phyloP scores from a whole-genome alignment of 1,140 invertebrate species.

The Uloborus diversus region DNA sequence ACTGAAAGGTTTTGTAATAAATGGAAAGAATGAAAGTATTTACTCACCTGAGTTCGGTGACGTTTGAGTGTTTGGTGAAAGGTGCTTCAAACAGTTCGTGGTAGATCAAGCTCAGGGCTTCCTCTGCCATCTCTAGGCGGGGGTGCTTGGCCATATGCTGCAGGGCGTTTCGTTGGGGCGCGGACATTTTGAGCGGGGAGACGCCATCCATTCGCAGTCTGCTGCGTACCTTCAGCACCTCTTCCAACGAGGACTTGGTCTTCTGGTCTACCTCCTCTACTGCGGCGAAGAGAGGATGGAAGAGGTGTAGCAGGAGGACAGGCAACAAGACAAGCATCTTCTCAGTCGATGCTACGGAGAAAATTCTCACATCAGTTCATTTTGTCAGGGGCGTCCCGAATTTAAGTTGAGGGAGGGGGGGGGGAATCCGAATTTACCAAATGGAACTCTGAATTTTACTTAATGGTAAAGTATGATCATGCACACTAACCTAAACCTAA shows the following conservation, averaged over 20 bases:
- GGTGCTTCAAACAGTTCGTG: conserved; percentile 32
- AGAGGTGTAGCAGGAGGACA: too few species aligned
- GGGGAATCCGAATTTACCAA: too few species aligned
- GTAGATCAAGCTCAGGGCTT: conserved; percentile 32
- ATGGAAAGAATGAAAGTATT: too few species aligned
- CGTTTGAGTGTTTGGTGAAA: background rate
- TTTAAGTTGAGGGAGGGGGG: too few species aligned
- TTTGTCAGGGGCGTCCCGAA: too few species aligned
- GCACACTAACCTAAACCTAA: too few species aligned
- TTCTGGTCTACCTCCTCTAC: conserved; percentile 11
- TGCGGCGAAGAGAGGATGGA: background rate
- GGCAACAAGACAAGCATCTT: too few species aligned
- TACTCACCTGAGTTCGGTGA: conserved; percentile 20
- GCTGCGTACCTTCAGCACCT: background rate
- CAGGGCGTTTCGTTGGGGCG: background rate
- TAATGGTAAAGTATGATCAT: too few species aligned
- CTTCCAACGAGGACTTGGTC: background rate
- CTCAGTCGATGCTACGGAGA: too few species aligned
- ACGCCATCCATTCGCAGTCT: conserved; percentile 18
- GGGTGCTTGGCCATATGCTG: background rate
- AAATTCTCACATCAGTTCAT: too few species aligned
- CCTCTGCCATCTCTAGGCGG: conserved; percentile 23
- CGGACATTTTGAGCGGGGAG: conserved; percentile 9
- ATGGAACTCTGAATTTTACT: too few species aligned
- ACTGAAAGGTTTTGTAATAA: too few species aligned